Evolutionary conservation across 2,888 invertebrate genomes (phyloP).

Genomic region (Ischnura elegans): DNA sequence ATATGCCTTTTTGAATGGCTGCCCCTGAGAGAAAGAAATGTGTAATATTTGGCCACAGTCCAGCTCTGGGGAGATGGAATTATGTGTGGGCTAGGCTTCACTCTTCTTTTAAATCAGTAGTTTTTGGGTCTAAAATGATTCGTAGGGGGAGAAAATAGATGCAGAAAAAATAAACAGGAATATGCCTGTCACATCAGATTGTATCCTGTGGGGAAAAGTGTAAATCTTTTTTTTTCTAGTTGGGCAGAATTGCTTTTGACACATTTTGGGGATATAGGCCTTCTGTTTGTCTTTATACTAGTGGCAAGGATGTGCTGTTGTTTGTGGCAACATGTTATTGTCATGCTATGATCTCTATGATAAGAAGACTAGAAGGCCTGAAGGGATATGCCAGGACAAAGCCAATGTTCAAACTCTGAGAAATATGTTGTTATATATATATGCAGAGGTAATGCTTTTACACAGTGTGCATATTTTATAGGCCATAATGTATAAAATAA

Average conservation of each 20-base stretch:
- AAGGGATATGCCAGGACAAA: background rate
- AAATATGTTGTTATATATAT: constrained; percentile 48
- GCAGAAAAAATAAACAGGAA: background rate
- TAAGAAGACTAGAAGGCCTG: constrained; percentile 35
- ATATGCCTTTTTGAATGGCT: constrained; percentile 57
- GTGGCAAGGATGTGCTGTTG: constrained; percentile 30
- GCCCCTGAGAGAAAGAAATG: constrained; percentile 30
- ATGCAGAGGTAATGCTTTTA: constrained; percentile 66
- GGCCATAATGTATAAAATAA: constrained; percentile 66
- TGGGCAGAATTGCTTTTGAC: background rate
- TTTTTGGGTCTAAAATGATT: constrained; percentile 46
- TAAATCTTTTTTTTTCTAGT: background rate
- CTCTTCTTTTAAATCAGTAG: constrained; percentile 61
- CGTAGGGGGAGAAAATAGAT: background rate
- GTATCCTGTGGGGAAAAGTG: constrained; percentile 13
- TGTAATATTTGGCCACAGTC: constrained; percentile 44
- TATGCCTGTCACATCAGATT: constrained; percentile 10
- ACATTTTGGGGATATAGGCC: constrained; percentile 37
- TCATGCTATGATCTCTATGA: constrained; percentile 44
- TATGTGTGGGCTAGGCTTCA: constrained; percentile 36
- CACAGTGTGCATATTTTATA: constrained; percentile 67
- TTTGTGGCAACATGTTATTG: constrained; percentile 27
- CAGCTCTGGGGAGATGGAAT: constrained; percentile 29
- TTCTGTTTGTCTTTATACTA: constrained; percentile 32
- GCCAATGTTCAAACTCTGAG: constrained; percentile 45